These are phyloP conservation scores for Chorisops tibialis DNA, from an alignment of 2,888 invertebrate genomes.

Conservation along the genomic window DNA sequence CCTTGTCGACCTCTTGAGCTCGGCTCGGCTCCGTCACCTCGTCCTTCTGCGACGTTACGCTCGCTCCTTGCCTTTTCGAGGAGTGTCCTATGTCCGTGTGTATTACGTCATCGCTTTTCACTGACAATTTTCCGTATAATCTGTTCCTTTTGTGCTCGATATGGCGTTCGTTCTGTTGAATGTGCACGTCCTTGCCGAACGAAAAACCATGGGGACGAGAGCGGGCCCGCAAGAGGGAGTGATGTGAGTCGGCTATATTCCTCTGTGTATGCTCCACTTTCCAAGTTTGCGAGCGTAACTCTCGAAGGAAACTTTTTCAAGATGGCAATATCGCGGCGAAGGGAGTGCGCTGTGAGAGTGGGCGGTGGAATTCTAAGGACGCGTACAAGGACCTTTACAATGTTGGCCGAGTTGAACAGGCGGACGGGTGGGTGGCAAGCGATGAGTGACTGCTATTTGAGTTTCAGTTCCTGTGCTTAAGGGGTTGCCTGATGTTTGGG, in stretches of 20 bases:
- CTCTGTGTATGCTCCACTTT: constrained; percentile 21
- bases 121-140: constrained; percentile 18
- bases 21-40: too few relatives aligned
- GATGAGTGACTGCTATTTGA: constrained; percentile 11
- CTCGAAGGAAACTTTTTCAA: constrained; percentile 13
- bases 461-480: constrained; percentile 18
- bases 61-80: neutral
- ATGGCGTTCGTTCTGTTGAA: constrained; percentile 8
- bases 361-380: neutral
- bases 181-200: constrained; percentile 7
- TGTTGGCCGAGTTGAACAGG: neutral
- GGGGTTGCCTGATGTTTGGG: constrained; percentile 25
- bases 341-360: constrained; percentile 1
- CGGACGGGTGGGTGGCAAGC: neutral
- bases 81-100: constrained; percentile 7
- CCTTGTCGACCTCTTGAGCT: too few relatives aligned
- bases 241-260: neutral
- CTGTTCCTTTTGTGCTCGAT: constrained; percentile 10
- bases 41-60: neutral
- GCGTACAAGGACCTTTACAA: constrained; percentile 2
- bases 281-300: constrained; percentile 21
- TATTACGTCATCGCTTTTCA: constrained; percentile 18
- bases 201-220: neutral
- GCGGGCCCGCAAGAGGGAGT: neutral
- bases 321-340: constrained; percentile 14